Percentiles rank a stretch among this genome's conserved stretches.
phyloP scores from a whole-genome alignment of 2,888 invertebrate genomes.

The Sthenelais limicola region DNA sequence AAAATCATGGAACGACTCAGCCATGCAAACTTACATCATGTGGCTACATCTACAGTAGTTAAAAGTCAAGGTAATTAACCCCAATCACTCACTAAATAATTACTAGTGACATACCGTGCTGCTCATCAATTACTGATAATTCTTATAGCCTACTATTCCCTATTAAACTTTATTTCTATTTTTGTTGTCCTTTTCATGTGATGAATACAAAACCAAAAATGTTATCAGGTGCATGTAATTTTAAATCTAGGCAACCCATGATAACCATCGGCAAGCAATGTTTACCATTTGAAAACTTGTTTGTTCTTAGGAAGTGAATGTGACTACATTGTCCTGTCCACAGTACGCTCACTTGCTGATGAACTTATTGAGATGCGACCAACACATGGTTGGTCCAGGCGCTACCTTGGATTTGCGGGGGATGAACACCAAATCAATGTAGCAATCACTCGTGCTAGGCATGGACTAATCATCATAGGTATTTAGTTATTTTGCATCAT shows the following conservation, averaged over 20 bases:
- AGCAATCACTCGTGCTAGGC: conserved; percentile 34
- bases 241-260: too few relatives aligned
- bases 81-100: not conserved
- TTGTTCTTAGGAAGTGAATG: conserved; percentile 41
- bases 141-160: not conserved
- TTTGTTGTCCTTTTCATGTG: not conserved
- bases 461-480: conserved; percentile 28
- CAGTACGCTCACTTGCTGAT: conserved; percentile 41
- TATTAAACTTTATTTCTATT: not conserved
- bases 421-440: conserved; percentile 34
- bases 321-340: conserved; percentile 45
- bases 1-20: conserved; percentile 49
- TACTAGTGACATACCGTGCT: not conserved
- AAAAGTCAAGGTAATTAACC: conserved; percentile 44
- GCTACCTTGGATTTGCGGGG: conserved; percentile 2
- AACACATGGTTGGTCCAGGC: conserved; percentile 12
- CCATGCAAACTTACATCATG: not conserved
- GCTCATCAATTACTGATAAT: not conserved
- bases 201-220: too few relatives aligned
- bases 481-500: too few relatives aligned
- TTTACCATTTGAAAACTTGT: too few relatives aligned
- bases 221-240: too few relatives aligned
- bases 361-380: conserved; percentile 31
- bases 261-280: too few relatives aligned
- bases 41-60: conserved; percentile 40